These are phyloP conservation scores for Pelodiscus sinensis DNA, from an alignment of 2,113 vertebrate species.

Conservation along the genomic window DNA sequence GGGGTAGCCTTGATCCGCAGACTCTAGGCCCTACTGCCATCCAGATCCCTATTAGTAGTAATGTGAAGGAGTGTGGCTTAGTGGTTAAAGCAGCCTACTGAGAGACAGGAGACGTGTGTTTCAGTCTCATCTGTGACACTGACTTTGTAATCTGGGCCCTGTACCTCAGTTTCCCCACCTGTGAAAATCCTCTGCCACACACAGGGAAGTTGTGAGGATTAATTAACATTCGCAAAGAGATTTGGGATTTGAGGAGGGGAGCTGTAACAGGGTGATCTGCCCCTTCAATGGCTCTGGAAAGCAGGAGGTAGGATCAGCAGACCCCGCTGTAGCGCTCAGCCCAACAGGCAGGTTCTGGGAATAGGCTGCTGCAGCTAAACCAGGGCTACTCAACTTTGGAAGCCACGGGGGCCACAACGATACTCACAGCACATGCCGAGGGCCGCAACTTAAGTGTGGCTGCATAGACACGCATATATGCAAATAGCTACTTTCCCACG, in stretches of 20 bases:
- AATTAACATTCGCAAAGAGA: neutral
- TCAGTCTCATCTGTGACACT: neutral
- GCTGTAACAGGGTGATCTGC: neutral
- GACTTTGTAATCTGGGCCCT: neutral
- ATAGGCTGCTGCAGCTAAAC: neutral
- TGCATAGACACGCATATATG: no score
- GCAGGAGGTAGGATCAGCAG: neutral
- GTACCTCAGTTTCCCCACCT: neutral
- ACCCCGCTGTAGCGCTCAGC: neutral
- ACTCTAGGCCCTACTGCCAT: neutral
- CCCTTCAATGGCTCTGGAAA: no score
- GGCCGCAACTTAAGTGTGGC: no score
- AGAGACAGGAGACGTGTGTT: neutral
- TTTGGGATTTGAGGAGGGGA: conserved; percentile 19
- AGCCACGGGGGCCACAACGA: no score
- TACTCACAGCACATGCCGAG: no score
- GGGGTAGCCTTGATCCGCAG: no score
- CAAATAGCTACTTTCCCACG: no score
- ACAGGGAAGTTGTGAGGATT: neutral
- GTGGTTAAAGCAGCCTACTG: neutral
- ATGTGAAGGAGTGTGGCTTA: neutral
- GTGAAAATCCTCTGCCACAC: neutral
- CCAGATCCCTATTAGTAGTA: neutral
- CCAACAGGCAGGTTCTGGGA: neutral
- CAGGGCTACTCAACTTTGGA: no score